Conservation (phyloP, 2,113 vertebrate genomes). For the Rousettus leschenaultii region DNA sequence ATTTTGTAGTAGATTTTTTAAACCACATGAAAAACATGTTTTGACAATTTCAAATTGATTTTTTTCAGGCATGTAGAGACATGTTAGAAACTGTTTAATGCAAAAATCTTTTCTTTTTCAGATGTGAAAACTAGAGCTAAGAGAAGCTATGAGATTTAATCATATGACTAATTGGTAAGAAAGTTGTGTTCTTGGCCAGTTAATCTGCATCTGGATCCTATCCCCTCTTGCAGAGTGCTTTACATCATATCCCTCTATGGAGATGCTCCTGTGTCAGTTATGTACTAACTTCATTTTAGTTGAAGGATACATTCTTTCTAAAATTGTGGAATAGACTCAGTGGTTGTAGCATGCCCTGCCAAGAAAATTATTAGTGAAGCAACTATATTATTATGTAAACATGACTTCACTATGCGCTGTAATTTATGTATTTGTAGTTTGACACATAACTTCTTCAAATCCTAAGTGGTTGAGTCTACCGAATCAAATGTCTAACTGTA, state of each 20-base stretch:
- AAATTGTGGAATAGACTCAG: neutral
- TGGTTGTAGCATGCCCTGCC: neutral
- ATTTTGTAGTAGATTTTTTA: neutral
- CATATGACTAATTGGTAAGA: too few species aligned
- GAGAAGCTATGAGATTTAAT: neutral
- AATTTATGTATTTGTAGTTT: neutral
- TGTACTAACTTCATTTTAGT: neutral
- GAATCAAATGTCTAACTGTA: neutral
- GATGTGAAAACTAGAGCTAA: too few species aligned
- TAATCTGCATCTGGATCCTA: neutral
- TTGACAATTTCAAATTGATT: neutral
- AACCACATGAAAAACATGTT: neutral
- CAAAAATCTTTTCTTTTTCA: neutral
- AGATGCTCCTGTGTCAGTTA: accelerated
- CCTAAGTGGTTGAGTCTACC: neutral
- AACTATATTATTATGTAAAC: neutral
- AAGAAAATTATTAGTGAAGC: neutral
- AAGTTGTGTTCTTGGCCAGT: neutral
- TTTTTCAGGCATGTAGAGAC: neutral
- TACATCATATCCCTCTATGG: accelerated
- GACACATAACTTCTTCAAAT: neutral
- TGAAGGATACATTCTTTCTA: neutral
- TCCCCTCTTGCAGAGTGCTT: accelerated
- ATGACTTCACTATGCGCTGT: neutral
- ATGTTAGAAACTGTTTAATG: neutral